These are phyloP conservation scores for Venusia cambrica DNA, from an alignment of 2,888 invertebrate genomes.

Conservation along the genomic window DNA sequence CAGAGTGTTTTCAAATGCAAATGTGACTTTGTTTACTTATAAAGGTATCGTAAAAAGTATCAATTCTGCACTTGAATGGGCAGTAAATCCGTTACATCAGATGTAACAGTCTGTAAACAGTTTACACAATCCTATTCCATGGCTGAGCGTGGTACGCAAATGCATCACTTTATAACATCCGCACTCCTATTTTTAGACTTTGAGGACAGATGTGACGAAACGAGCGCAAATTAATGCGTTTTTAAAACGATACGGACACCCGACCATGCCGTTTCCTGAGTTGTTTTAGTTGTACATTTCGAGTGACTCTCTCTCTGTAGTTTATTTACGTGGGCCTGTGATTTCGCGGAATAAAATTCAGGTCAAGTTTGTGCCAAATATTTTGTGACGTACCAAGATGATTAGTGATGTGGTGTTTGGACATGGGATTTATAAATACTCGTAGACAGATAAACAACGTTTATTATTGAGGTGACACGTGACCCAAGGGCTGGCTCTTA, in stretches of 20 bases:
- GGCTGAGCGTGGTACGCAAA: constrained; percentile 21
- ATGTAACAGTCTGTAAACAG: constrained; percentile 6
- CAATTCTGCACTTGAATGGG: too few relatives aligned
- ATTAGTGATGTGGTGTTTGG: constrained; percentile 27
- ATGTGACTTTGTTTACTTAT: too few relatives aligned
- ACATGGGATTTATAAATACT: constrained; percentile 21
- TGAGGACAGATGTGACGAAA: constrained; percentile 30
- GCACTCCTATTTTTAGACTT: constrained; percentile 33
- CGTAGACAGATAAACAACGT: constrained; percentile 10
- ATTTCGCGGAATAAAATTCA: constrained; percentile 26
- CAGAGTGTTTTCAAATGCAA: too few relatives aligned
- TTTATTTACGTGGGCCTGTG: constrained; percentile 30
- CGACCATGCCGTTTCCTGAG: constrained; percentile 20
- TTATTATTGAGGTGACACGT: too few relatives aligned
- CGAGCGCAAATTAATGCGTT: constrained; percentile 33
- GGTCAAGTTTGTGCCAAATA: constrained; percentile 35
- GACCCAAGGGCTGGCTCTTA: too few relatives aligned
- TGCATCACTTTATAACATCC: constrained; percentile 25
- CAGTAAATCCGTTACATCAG: constrained; percentile 2
- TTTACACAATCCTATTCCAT: constrained; percentile 5
- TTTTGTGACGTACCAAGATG: constrained; percentile 24
- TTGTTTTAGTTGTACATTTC: too few relatives aligned
- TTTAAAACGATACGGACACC: constrained; percentile 27
- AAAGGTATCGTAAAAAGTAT: too few relatives aligned
- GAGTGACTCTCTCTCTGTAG: constrained; percentile 29